Evolutionary conservation across 2,888 invertebrate genomes (phyloP).

Genomic region (Psylliodes chrysocephalus): DNA sequence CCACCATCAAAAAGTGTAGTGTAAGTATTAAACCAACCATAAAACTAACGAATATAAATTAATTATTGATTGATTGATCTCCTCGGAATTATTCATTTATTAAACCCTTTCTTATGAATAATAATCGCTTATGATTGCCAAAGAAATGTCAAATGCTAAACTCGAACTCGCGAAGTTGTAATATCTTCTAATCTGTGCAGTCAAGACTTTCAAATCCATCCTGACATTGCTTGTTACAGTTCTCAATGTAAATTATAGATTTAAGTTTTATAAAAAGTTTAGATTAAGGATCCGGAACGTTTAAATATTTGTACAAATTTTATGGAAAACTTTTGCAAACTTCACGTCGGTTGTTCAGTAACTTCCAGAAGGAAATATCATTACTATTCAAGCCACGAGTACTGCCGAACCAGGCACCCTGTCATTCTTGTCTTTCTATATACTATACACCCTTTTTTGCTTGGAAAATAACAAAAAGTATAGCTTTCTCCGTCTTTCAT

Average conservation of each 20-base stretch:
- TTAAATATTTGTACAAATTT: not conserved
- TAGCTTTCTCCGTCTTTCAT: slow-evolving; percentile 56
- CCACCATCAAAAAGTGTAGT: too few relatives aligned
- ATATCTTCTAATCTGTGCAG: too few relatives aligned
- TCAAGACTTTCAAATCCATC: too few relatives aligned
- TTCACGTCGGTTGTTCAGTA: slow-evolving; percentile 17
- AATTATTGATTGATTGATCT: too few relatives aligned
- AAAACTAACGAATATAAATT: too few relatives aligned
- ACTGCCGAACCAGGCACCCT: slow-evolving; percentile 61
- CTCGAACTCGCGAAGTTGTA: too few relatives aligned
- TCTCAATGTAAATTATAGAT: not conserved
- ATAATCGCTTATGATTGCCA: too few relatives aligned
- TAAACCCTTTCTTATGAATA: too few relatives aligned
- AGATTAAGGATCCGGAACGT: not conserved
- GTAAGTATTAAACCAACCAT: too few relatives aligned
- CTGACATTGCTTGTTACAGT: not conserved
- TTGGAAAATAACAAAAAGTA: slow-evolving; percentile 62
- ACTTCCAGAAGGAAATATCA: slow-evolving; percentile 50
- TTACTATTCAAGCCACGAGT: slow-evolving; percentile 62
- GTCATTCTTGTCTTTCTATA: slow-evolving; percentile 63
- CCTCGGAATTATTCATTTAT: too few relatives aligned
- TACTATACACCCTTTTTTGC: slow-evolving; percentile 61
- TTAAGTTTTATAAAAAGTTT: not conserved
- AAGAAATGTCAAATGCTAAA: too few relatives aligned
- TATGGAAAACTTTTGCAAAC: not conserved